Evolutionary conservation across 2,113 vertebrate genomes (phyloP).

Genomic region (Lamprologus callipterus): DNA sequence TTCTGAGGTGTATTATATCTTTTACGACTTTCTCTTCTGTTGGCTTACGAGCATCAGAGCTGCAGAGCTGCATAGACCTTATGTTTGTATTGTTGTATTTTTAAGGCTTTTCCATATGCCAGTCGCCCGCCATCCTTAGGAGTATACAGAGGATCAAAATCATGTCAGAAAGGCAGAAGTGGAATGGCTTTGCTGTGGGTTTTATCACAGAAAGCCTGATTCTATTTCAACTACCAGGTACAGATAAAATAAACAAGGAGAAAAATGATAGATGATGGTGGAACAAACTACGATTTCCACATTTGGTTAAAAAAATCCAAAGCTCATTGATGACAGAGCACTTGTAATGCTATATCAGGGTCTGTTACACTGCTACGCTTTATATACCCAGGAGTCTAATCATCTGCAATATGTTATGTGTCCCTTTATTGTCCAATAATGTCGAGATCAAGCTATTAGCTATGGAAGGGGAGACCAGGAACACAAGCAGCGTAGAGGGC

Average conservation of each 20-base stretch:
- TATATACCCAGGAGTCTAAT: constrained; percentile 40
- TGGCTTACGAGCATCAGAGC: constrained; percentile 39
- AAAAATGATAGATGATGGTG: background rate
- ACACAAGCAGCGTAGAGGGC: background rate
- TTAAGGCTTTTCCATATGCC: constrained; percentile 41
- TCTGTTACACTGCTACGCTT: background rate
- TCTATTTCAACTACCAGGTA: background rate
- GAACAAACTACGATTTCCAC: background rate
- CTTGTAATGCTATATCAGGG: background rate
- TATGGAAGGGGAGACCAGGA: background rate
- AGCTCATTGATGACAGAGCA: background rate
- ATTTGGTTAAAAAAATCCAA: background rate
- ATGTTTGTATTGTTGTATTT: constrained; percentile 45
- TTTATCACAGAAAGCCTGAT: background rate
- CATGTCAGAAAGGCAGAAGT: background rate
- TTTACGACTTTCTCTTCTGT: constrained; percentile 48
- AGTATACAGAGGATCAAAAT: background rate
- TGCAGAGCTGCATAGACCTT: constrained; percentile 29
- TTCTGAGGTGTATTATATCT: constrained; percentile 59
- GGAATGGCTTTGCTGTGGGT: background rate
- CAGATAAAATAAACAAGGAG: background rate
- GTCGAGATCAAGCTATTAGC: constrained; percentile 38
- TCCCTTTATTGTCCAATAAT: constrained; percentile 48
- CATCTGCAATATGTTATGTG: constrained; percentile 35
- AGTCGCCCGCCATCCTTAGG: background rate